phyloP scores from a whole-genome alignment of 2,113 vertebrate species.

The Barbus barbus region DNA sequence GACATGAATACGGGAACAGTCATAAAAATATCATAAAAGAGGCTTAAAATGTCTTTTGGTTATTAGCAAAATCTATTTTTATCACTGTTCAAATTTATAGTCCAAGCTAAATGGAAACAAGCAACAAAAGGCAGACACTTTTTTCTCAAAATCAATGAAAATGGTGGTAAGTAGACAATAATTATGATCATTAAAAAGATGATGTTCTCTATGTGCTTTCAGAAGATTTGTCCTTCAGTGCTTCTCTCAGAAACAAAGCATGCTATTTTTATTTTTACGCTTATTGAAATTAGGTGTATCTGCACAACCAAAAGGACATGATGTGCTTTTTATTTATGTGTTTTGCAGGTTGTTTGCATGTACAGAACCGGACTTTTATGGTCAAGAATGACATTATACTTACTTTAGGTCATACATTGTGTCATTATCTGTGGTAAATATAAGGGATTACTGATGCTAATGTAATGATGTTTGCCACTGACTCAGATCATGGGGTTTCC shows the following conservation, averaged over 20 bases:
- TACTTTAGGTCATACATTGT: neutral
- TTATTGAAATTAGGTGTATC: neutral
- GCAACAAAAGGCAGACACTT: neutral
- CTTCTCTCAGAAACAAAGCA: neutral
- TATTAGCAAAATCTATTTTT: neutral
- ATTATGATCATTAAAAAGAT: constrained; percentile 11
- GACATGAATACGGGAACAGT: neutral
- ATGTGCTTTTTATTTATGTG: neutral
- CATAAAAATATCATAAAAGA: neutral
- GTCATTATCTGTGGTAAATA: constrained; percentile 21
- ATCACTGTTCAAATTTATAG: neutral
- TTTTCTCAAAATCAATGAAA: neutral
- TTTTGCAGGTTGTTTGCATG: neutral
- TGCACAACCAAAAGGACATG: neutral
- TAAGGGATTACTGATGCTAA: neutral
- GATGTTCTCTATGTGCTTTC: neutral
- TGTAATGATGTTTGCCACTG: constrained; percentile 16
- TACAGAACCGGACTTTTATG: neutral
- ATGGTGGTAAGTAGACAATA: neutral
- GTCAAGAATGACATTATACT: neutral
- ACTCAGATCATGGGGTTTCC: constrained; percentile 1
- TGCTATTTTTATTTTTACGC: neutral
- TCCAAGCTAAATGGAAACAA: too few relatives aligned
- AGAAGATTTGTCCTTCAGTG: neutral
- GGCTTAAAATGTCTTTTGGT: neutral